Conservation (phyloP, 2,888 invertebrate species). For the Cantharis nigra region DNA sequence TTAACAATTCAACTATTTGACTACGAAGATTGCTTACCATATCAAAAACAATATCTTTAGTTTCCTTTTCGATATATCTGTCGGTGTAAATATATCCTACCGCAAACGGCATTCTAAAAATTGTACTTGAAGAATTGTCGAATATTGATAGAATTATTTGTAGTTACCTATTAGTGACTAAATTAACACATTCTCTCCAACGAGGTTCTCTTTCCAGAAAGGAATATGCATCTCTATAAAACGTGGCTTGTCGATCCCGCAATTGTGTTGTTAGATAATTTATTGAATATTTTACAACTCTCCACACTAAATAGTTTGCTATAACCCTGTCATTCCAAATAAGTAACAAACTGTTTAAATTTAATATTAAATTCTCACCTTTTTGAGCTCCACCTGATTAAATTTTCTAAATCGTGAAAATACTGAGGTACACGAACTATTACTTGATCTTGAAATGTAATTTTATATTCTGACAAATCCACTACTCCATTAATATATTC, state of each 20-base stretch:
- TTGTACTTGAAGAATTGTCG: background rate
- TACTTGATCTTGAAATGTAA: constrained; percentile 73
- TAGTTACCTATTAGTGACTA: constrained; percentile 51
- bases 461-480: constrained; percentile 59
- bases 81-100: constrained; percentile 78
- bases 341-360: background rate
- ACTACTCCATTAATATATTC: constrained; percentile 84
- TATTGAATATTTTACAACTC: constrained; percentile 77
- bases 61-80: constrained; percentile 50
- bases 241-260: constrained; percentile 73
- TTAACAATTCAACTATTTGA: constrained; percentile 35
- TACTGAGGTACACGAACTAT: constrained; percentile 86
- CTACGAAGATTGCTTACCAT: constrained; percentile 36
- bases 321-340: constrained; percentile 57
- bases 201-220: constrained; percentile 74
- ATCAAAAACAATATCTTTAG: constrained; percentile 30
- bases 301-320: constrained; percentile 90
- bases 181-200: constrained; percentile 85
- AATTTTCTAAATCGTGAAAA: constrained; percentile 70
- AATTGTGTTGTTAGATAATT: constrained; percentile 76
- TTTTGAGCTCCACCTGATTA: constrained; percentile 61
- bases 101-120: constrained; percentile 64
- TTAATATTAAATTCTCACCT: constrained; percentile 41
- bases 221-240: constrained; percentile 75
- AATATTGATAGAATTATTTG: background rate